Conservation (phyloP, 1,140 invertebrate genomes). For the Hyposmocoma kahamanoa region DNA sequence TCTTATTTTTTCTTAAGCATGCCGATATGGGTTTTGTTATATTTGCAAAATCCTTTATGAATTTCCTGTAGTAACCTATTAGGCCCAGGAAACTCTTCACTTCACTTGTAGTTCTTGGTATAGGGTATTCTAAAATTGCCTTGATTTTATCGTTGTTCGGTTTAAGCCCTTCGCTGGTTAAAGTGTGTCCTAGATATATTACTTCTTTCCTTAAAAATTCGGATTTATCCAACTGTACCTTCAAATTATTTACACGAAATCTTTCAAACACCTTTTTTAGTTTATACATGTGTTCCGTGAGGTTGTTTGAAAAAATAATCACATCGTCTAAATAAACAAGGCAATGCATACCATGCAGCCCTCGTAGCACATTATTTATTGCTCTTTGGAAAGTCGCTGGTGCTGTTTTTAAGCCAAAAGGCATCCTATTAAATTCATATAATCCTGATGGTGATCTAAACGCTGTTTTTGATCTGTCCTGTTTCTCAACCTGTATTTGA, state of each 20-base stretch:
- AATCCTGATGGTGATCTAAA: slow-evolving; percentile 14
- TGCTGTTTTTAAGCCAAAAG: slow-evolving; percentile 4
- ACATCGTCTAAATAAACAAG: slow-evolving; percentile 11
- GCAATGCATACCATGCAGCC: slow-evolving; percentile 25
- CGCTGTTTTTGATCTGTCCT: slow-evolving; percentile 44
- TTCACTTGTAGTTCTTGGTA: slow-evolving; percentile 13
- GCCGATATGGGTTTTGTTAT: slow-evolving; percentile 10
- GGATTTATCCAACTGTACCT: slow-evolving; percentile 29
- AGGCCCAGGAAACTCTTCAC: slow-evolving; percentile 14
- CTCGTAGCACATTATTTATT: slow-evolving; percentile 45
- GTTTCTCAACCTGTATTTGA: slow-evolving; percentile 52
- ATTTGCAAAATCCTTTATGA: slow-evolving; percentile 24
- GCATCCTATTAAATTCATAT: slow-evolving; percentile 30
- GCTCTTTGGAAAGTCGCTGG: slow-evolving; percentile 43
- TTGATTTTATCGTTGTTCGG: slow-evolving; percentile 22
- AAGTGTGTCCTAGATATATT: slow-evolving; percentile 60
- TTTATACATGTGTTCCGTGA: slow-evolving; percentile 9
- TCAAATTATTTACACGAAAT: slow-evolving; percentile 30
- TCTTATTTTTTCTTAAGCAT: slow-evolving; percentile 21
- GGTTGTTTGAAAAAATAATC: slow-evolving; percentile 12
- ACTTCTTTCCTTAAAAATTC: slow-evolving; percentile 26
- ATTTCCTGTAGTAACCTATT: slow-evolving; percentile 28
- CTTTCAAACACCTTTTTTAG: slow-evolving; percentile 24
- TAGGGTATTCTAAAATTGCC: slow-evolving; percentile 4
- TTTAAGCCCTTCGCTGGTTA: slow-evolving; percentile 27